Conservation (phyloP, 2,888 invertebrate genomes). For the Melinaea menophilus region DNA sequence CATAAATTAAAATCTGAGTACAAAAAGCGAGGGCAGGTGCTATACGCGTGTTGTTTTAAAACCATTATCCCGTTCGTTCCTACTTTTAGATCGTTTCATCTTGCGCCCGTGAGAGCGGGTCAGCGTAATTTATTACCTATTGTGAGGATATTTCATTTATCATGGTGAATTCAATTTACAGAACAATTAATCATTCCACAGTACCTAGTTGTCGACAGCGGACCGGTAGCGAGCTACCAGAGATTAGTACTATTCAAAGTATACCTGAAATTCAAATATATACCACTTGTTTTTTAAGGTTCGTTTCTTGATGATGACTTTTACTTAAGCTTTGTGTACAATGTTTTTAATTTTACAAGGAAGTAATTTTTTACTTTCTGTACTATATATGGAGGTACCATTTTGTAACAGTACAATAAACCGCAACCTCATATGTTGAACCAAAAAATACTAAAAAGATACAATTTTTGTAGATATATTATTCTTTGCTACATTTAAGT, state of each 20-base stretch:
- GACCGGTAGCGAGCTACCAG: conserved; percentile 55
- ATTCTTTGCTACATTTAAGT: no score
- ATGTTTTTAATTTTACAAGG: conserved; percentile 12
- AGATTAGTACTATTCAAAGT: conserved; percentile 29
- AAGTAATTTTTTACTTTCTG: no score
- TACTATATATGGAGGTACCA: no score
- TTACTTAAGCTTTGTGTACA: no score
- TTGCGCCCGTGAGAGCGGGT: conserved; percentile 72
- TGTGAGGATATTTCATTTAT: conserved; percentile 78
- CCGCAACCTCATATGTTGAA: no score
- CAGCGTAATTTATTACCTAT: conserved; percentile 78
- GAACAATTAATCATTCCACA: no score
- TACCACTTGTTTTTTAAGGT: no score
- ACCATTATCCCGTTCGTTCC: conserved; percentile 63
- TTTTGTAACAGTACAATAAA: no score
- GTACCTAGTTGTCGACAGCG: conserved; percentile 73
- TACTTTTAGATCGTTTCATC: conserved; percentile 72
- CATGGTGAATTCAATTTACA: conserved; percentile 78
- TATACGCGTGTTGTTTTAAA: conserved; percentile 64
- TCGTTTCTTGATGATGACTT: no score
- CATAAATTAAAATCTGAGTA: conserved; percentile 6
- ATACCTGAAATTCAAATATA: conserved; percentile 19
- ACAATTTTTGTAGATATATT: no score
- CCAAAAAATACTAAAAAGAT: no score
- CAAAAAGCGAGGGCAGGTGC: conserved; percentile 52